Base-by-base conservation (phyloP, 1,140 invertebrate genomes). In the Copidosoma floridanum region DNA sequence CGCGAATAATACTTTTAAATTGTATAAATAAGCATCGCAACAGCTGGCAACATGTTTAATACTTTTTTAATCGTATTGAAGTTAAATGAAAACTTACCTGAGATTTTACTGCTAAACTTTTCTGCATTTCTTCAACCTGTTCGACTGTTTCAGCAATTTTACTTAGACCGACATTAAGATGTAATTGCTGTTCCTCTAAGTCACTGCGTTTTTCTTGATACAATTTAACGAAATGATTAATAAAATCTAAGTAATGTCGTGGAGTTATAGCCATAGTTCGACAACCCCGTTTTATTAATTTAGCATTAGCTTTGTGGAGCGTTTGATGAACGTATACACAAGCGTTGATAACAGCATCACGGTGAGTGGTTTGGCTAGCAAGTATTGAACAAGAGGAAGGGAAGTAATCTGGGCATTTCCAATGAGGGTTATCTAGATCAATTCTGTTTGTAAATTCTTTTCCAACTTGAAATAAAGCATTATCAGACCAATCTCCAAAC, bases 401-500 rank as follows among this genome's bases (percentile, higher is more conserved):
- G 85, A 97, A 95, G 71, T 89, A 87, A 68, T 94, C 90, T 10
- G 95, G 95, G 50, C 89, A 81, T 51, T 85, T 85, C 88, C 96
- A 99, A 57, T 86, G 83, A 8, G 88, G 85, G 59, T 84, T 86
- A 69, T 95, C 92, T 47, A 95, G 78, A 79, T 95, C 92, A 61
- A 94, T 86, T 54, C 88, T 87, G 43, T 85, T 86, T 2, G 92
- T 95, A 68, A 95, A 94, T 79, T 94, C 92, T 74, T 90, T 90
- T 46, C 91, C 92, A 51, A 94, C 92, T 83, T 98, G 95, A 85
- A 94, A 99, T 7, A 99, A 81, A 1, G 97, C 95, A 12, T 93
- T 92, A 75, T 98, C 94, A 11, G 95, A 97, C 98, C 98, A 99
- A 82, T 99, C 98, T 1, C 98, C 98, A 77, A 99, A 99, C 98